Evolutionary conservation across 1,140 invertebrate genomes (phyloP), one percentile per base, ranked within the genome.

Genomic region (Chironomus tepperi): DNA sequence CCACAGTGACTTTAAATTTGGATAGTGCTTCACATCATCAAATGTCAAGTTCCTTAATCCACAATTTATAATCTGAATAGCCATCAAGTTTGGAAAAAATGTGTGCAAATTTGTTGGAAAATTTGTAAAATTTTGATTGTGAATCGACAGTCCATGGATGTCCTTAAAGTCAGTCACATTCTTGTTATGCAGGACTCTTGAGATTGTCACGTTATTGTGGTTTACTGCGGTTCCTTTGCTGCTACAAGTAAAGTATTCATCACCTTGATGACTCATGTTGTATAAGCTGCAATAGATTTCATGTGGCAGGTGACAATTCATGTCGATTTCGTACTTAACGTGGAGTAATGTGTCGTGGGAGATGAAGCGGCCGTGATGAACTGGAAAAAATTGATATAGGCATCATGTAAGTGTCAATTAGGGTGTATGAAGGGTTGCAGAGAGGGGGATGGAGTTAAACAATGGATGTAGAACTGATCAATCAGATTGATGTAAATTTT

Each of bases 231-330:
- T 70, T 8, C 19, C 19, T 19, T 21, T 70, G 9, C 65, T 16
- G 6, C 16, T 19, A 10, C 65, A 70, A 21, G 65, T 70, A 6
- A 18, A 70, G 7, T 19, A 21, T 8, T 19, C 19, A 18, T 21
- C 10, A 18, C 65, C 65, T 70, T 70, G 65, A 70, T 70, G 65
- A 70, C 19, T 70, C 65, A 70, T 70, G 3, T 7, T 19, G n/a
- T 70, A 8, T 9, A 19, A 18, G 9, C 8, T 18, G 18, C 65
- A 70, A 21, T 18, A 70, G 2, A 70, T 19, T 21, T 70, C 65
- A 70, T 70, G 6, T 18, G 65, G 19, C 8, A 70, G 19, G 18
- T 70, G 65, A 70, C 65, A 70, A 19, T 70, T 70, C 19, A 19
- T 21, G 9, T 70, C 18, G 10, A 70, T 70, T 21, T 18, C 16